Evolutionary conservation across 2,797 vertebrate species (phyloP), one percentile per base, ranked within the genome.

Genomic region (Syngnathus acus): DNA sequence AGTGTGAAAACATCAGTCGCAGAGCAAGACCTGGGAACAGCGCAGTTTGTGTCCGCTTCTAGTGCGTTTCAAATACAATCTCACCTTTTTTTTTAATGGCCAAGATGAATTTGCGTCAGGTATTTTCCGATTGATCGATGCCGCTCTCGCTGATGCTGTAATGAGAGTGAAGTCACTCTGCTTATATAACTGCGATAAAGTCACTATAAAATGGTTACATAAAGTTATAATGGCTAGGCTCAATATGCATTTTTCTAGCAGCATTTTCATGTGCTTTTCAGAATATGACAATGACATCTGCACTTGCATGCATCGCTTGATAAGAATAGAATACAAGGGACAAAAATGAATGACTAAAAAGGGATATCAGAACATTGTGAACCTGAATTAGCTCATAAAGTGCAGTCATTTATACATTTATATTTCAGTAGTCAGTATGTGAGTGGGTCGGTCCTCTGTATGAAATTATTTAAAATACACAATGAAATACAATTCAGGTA

Each of bases 1-100:
- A 86, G 86, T 89, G 88, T 90, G 87, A 89, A 89, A 90, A 87
- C 84, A 84, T 86, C 79, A 73, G 79, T 88, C 73, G 79, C 83
- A 85, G 81, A 72, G 77, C 17, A 77, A 84, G 80, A 86, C 81
- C 74, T 69, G 68, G 70, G 73, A 78, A 73, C 72, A 64, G 70
- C 42, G 64, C 64, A 23, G 73, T 76, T 75, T 77, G 74, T 70
- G 78, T 72, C 79, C 67, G 72, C 77, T 64, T 50, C 53, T 62
- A 58, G 62, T 65, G 21, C 63, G 53, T 38, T 62, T 26, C n/a
- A 62, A 7, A 62, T 40, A 43, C 39, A 23, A 43, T 43, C 26
- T 57, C 23, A 16, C 23, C 6, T 23, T 8, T 14, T 26, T 23
- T 6, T 43, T 16, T 23, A 42, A 62, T 62, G 60, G 60, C 11